These are phyloP conservation scores for Phyllopteryx taeniolatus DNA, from an alignment of 2,113 vertebrate genomes.

Conservation along the genomic window DNA sequence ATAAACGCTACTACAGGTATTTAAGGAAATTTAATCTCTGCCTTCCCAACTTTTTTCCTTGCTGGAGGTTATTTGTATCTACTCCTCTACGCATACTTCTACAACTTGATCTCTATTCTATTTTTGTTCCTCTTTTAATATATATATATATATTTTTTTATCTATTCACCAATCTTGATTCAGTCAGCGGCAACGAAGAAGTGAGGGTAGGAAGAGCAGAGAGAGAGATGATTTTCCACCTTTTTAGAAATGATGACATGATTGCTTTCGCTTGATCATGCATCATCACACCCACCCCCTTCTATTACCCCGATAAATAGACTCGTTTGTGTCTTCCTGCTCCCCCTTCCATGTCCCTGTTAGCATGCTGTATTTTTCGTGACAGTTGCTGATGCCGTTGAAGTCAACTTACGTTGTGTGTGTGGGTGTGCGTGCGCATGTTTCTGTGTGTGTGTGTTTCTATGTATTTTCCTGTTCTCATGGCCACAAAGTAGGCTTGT, in stretches of 20 bases:
- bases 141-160: constrained; percentile 79
- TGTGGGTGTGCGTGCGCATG: constrained; percentile 8
- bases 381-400: constrained; percentile 55
- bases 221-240: constrained; percentile 85
- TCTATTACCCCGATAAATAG: constrained; percentile 95
- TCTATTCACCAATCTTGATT: constrained; percentile 85
- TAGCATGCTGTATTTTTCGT: constrained; percentile 61
- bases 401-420: constrained; percentile 49
- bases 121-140: constrained; percentile 91
- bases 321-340: constrained; percentile 54
- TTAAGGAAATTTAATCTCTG: not conserved
- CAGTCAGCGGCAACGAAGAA: constrained; percentile 61
- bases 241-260: constrained; percentile 99
- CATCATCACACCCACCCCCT: constrained; percentile 84
- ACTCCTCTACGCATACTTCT: constrained; percentile 94
- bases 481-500: constrained; percentile 44
- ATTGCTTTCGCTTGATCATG: constrained; percentile 99
- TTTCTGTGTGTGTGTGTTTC: constrained; percentile 12
- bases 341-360: constrained; percentile 31
- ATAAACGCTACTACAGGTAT: not conserved
- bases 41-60: constrained; percentile 67
- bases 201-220: constrained; percentile 33
- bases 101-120: constrained; percentile 77
- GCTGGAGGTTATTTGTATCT: constrained; percentile 99
- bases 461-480: constrained; percentile 63